phyloP scores from a whole-genome alignment of 2,113 vertebrate genomes.

The Scomber scombrus region DNA sequence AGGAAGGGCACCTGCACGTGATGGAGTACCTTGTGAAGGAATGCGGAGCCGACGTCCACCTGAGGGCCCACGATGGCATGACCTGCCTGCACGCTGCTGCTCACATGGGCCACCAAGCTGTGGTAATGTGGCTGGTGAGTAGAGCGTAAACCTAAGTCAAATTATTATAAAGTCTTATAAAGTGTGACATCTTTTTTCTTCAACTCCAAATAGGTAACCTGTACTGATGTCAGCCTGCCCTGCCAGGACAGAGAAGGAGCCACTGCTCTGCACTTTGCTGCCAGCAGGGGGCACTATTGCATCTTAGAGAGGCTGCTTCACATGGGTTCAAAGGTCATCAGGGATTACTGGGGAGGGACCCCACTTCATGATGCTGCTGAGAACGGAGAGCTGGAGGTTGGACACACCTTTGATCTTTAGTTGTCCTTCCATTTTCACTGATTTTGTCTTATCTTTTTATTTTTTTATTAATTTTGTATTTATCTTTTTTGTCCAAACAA shows the following conservation, averaged over 20 bases:
- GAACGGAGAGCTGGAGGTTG: constrained; percentile 89
- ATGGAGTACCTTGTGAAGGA: constrained; percentile 87
- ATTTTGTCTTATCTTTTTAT: background rate
- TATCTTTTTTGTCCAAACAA: background rate
- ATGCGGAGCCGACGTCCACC: constrained; percentile 83
- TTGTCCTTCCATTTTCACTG: background rate
- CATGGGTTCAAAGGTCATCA: constrained; percentile 84
- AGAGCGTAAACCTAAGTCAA: background rate
- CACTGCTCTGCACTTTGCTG: constrained; percentile 90
- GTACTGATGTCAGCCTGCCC: constrained; percentile 81
- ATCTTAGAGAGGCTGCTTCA: constrained; percentile 86
- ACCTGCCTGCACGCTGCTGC: constrained; percentile 88
- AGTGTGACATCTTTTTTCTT: background rate
- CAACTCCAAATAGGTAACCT: constrained; percentile 79
- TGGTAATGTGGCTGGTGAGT: constrained; percentile 90
- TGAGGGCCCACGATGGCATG: constrained; percentile 89
- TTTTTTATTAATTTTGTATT: too few species aligned
- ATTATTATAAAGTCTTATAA: background rate
- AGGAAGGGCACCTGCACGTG: constrained; percentile 88
- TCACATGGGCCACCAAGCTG: constrained; percentile 85
- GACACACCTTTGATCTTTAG: background rate
- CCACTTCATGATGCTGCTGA: constrained; percentile 91
- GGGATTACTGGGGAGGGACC: constrained; percentile 89
- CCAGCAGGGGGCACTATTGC: constrained; percentile 88
- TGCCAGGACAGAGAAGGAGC: constrained; percentile 87